These are phyloP conservation scores for Porites lutea DNA, from an alignment of 64 coral and sea anemone genomes.

Conservation along the genomic window DNA sequence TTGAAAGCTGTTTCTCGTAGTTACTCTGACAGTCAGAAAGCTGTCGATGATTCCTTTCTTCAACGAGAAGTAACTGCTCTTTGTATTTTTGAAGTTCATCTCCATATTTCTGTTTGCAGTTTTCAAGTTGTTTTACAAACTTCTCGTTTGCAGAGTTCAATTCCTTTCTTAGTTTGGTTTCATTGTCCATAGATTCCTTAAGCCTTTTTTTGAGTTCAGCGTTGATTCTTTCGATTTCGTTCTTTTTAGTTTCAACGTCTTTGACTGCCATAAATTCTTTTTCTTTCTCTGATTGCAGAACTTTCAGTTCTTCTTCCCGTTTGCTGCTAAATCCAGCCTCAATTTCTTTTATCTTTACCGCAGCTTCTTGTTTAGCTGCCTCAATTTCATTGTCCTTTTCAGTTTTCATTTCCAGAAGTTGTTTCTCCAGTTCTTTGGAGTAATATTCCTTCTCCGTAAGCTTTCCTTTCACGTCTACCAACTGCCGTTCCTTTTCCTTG, in stretches of 20 bases:
- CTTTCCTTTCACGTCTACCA: conserved; percentile 86
- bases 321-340: conserved; percentile 45
- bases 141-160: conserved; percentile 55
- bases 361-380: conserved; percentile 59
- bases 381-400: conserved; percentile 89
- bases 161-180: conserved; percentile 57
- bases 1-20: conserved; percentile 46
- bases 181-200: conserved; percentile 37
- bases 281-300: conserved; percentile 82
- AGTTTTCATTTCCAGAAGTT: conserved; percentile 85
- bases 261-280: conserved; percentile 27
- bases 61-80: conserved; percentile 72
- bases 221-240: conserved; percentile 64
- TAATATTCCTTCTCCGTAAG: conserved; percentile 93
- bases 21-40: conserved; percentile 39
- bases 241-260: conserved; percentile 66
- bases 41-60: conserved; percentile 62
- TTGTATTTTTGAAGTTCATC: conserved; percentile 71
- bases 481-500: conserved; percentile 94
- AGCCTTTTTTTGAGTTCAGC: conserved; percentile 68
- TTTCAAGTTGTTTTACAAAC: conserved; percentile 68
- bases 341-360: conserved; percentile 69
- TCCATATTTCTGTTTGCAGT: conserved; percentile 70
- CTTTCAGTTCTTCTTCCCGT: conserved; percentile 80
- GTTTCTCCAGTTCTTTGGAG: conserved; percentile 93